These are phyloP conservation scores for Iguana delicatissima DNA, from an alignment of 2,797 vertebrate genomes.

Conservation along the genomic window DNA sequence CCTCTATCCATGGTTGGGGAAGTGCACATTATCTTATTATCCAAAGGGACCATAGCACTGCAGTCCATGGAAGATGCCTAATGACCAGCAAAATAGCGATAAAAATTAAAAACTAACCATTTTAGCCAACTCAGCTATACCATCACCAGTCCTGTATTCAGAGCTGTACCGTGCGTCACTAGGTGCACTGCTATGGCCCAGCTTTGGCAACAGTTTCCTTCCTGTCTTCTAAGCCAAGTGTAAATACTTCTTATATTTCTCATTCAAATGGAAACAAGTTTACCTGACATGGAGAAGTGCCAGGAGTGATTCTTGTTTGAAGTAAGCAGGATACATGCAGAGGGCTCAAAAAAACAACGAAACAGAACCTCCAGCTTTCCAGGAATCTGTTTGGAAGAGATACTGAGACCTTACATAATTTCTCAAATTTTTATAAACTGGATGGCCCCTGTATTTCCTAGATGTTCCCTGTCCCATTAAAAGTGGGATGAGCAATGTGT, in stretches of 20 bases:
- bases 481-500: background rate
- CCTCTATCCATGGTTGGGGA: background rate
- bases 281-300: background rate
- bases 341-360: too few species aligned
- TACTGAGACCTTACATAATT: background rate
- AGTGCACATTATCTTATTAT: background rate
- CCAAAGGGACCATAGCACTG: background rate
- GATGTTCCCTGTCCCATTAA: background rate
- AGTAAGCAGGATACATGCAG: background rate
- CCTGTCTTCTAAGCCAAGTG: background rate
- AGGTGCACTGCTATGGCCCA: background rate
- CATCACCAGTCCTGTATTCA: background rate
- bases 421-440: background rate
- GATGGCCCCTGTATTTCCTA: background rate
- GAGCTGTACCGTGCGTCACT: background rate
- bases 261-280: background rate
- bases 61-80: background rate
- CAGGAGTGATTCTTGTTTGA: background rate
- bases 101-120: background rate
- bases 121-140: background rate
- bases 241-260: background rate
- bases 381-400: too few species aligned
- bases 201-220: background rate
- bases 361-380: too few species aligned
- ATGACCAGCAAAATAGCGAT: background rate